Conservation (phyloP, 2,888 invertebrate species). For the Diaperis boleti region DNA sequence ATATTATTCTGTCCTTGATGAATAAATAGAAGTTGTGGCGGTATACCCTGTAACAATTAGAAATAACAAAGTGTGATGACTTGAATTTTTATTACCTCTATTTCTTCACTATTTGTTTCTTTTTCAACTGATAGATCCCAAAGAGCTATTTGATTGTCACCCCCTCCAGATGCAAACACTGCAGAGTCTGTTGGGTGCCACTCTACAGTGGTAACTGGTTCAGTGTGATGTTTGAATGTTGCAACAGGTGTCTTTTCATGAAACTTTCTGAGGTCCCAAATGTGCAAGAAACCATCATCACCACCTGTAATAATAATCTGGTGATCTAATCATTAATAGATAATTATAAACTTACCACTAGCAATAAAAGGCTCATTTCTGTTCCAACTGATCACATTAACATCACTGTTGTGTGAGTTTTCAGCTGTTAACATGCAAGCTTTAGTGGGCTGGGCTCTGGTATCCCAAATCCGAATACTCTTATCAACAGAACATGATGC, state of each 20-base stretch:
- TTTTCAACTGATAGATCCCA: slow-evolving; percentile 97
- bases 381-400: slow-evolving; percentile 99
- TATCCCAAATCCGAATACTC: slow-evolving; percentile 96
- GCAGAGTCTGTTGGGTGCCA: slow-evolving; percentile 96
- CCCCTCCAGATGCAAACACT: slow-evolving; percentile 92
- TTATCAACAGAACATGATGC: slow-evolving; percentile 92
- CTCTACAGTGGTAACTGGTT: slow-evolving; percentile 94
- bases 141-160: slow-evolving; percentile 94
- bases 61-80: no score
- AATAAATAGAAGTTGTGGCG: slow-evolving; percentile 96
- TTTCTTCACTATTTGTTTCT: slow-evolving; percentile 71
- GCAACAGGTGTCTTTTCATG: slow-evolving; percentile 85
- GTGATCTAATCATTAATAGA: slow-evolving; percentile 36
- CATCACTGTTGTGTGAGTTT: slow-evolving; percentile 90
- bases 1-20: slow-evolving; percentile 98
- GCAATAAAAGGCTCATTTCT: slow-evolving; percentile 88
- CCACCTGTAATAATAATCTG: slow-evolving; percentile 75
- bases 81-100: no score
- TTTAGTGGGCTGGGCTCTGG: slow-evolving; percentile 84
- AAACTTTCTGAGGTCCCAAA: slow-evolving; percentile 96
- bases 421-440: slow-evolving; percentile 92
- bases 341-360: slow-evolving; percentile 71
- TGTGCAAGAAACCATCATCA: slow-evolving; percentile 93
- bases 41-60: slow-evolving; percentile 87
- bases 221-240: slow-evolving; percentile 94